Evolutionary conservation across 1,140 invertebrate genomes (phyloP).

Genomic region (Psilanteris sp.): DNA sequence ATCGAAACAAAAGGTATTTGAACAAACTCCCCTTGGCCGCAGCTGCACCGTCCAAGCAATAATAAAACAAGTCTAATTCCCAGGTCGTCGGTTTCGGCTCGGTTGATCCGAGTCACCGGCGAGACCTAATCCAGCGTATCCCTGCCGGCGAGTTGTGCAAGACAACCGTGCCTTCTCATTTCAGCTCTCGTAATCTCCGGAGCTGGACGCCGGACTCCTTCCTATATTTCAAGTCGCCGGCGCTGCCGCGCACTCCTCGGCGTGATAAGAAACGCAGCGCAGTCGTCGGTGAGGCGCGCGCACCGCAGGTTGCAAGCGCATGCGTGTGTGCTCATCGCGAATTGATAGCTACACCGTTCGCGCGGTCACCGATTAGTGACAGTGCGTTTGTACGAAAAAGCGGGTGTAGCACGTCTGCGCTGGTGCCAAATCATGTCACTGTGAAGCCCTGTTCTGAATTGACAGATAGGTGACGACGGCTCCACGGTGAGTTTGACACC

Average conservation of each 20-base stretch:
- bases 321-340: constrained; percentile 52
- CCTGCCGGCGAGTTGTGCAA: neutral
- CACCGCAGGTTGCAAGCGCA: constrained; percentile 61
- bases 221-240: neutral
- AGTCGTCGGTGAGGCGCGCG: constrained; percentile 64
- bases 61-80: no score
- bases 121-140: neutral
- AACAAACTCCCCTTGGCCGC: no score
- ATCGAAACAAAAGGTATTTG: no score
- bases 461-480: constrained; percentile 4
- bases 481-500: constrained; percentile 33
- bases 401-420: constrained; percentile 38
- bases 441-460: constrained; percentile 11
- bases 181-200: neutral
- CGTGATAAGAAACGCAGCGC: constrained; percentile 68
- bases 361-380: constrained; percentile 53
- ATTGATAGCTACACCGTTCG: constrained; percentile 62
- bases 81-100: neutral
- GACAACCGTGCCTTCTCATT: neutral
- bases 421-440: constrained; percentile 23
- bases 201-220: neutral
- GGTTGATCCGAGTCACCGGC: neutral
- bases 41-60: no score
- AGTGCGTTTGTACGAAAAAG: constrained; percentile 60
- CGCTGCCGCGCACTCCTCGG: neutral